phyloP scores from a whole-genome alignment of 2,797 vertebrate species.

The Sorex maritimensis region DNA sequence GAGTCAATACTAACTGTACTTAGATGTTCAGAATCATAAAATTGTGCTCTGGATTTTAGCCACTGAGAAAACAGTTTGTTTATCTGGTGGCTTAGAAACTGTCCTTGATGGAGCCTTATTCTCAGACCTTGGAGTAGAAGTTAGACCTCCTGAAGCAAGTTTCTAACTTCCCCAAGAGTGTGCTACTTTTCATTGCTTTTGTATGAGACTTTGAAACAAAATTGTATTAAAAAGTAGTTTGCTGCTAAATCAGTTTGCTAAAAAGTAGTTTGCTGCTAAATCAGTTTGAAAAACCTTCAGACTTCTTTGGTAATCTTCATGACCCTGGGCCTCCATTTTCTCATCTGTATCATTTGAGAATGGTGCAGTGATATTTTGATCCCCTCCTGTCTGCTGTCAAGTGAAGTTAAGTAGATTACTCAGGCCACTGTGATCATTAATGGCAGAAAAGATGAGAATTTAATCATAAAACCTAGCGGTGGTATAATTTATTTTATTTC shows the following conservation, averaged over 20 bases:
- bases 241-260: neutral
- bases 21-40: neutral
- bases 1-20: neutral
- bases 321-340: constrained; percentile 73
- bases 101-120: neutral
- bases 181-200: neutral
- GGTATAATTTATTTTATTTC: neutral
- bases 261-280: neutral
- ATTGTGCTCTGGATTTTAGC: constrained; percentile 38
- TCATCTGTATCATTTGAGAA: constrained; percentile 64
- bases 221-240: neutral
- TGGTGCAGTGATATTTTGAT: neutral
- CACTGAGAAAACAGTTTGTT: neutral
- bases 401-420: neutral
- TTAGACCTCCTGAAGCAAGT: too few species aligned
- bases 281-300: neutral
- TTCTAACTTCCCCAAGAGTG: constrained; percentile 11
- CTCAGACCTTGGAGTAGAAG: too few species aligned
- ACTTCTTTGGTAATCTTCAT: neutral
- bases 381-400: neutral
- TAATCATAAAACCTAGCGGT: neutral
- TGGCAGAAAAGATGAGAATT: constrained; percentile 25
- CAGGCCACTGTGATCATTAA: constrained; percentile 2
- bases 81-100: neutral
- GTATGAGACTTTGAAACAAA: constrained; percentile 38